Base-by-base conservation (phyloP, 2,797 vertebrate genomes). In the Oophaga sylvatica region DNA sequence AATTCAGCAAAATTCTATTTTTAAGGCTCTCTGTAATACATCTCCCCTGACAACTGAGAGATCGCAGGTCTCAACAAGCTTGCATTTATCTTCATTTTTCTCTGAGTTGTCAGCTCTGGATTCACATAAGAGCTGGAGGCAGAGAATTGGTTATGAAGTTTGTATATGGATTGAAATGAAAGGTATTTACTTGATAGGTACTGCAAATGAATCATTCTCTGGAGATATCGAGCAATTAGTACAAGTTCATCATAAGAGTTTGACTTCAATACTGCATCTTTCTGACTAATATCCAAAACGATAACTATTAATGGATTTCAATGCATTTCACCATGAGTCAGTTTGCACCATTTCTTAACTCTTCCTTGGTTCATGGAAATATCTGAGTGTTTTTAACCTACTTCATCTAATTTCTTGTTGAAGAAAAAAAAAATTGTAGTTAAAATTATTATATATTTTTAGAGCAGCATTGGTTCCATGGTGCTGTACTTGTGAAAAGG, bases 61-160 rank as follows among this genome's bases (percentile, higher is more conserved):
- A 41, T 75, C 9, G 26, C 83, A 84, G 35, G 83, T 65, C 71
- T 53, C 71, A 63, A 48, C 59, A 77, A 84, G 71, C 41, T 77
- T 53, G n/a, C 41, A 84, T 63, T 77, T 41, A 29, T 84, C 57
- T 76, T 76, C 11, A 59, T 53, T 77, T 77, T 53, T 77, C 48
- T 53, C 17, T 48, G 3, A 56, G n/a, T 75, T 84, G 70, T 84
- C 83, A 84, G 35, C 29, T 48, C 45, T 84, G 68, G 48, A 80
- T 80, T 56, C 48, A 60, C 63, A 86, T 12, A 68, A 76, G 56
- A 60, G 63, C 84, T 80, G 63, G 45, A 86, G 84, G 77, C 84
- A n/a, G 57, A 35, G 45, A 59, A 86, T 19, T 71, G 83, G 70
- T 76, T 77, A 59, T 84, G 57, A 77, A 77, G 31, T 70, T 15